phyloP scores from a whole-genome alignment of 2,797 vertebrate species.

The Channa striata region DNA sequence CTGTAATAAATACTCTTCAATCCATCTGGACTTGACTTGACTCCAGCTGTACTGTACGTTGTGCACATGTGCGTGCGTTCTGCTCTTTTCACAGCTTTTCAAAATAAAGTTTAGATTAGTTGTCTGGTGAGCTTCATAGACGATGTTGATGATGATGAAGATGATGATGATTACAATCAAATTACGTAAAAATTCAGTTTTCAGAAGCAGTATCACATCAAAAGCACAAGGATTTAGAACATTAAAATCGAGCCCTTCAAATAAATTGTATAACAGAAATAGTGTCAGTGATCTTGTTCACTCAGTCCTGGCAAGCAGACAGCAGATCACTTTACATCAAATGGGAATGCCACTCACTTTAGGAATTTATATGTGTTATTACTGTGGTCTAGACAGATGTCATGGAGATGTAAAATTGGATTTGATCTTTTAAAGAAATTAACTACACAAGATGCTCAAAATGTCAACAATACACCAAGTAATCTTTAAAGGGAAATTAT shows the following conservation, averaged over 20 bases:
- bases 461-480: constrained; percentile 35
- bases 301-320: constrained; percentile 56
- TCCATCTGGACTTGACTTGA: constrained; percentile 64
- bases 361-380: constrained; percentile 79
- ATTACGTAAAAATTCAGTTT: constrained; percentile 2
- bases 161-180: no score
- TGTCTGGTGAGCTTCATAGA: neutral
- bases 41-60: constrained; percentile 51
- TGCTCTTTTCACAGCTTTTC: constrained; percentile 12
- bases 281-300: constrained; percentile 70
- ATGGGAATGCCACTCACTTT: constrained; percentile 78
- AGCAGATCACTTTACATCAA: constrained; percentile 76
- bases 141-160: no score
- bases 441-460: constrained; percentile 36
- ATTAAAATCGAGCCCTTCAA: constrained; percentile 43
- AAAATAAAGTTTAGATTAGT: constrained; percentile 3
- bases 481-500: constrained; percentile 25
- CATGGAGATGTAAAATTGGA: constrained; percentile 70
- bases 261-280: constrained; percentile 57
- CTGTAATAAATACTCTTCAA: constrained; percentile 55
- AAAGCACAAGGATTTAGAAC: constrained; percentile 33
- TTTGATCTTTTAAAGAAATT: constrained; percentile 53
- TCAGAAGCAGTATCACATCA: constrained; percentile 25
- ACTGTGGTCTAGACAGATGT: constrained; percentile 78
- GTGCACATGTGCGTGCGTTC: neutral